phyloP scores from a whole-genome alignment of 2,113 vertebrate species.

The Odontophorus gujanensis region DNA sequence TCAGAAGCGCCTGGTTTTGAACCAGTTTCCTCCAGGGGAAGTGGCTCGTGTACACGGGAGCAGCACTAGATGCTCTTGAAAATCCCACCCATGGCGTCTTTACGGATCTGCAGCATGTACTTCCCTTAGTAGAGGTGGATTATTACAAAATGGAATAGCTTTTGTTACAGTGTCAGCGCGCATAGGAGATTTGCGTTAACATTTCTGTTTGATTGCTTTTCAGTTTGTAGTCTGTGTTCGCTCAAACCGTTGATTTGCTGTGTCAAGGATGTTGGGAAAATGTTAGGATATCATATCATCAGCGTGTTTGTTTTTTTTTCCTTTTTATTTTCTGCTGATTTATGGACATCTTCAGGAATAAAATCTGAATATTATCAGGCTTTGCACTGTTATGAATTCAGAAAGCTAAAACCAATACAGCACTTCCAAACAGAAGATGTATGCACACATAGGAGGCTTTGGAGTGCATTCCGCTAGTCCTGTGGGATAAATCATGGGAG shows the following conservation, averaged over 20 bases:
- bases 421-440: constrained; percentile 42
- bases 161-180: constrained; percentile 33
- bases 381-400: constrained; percentile 55
- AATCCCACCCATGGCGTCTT: not conserved
- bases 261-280: constrained; percentile 46
- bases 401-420: constrained; percentile 50
- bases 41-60: not conserved
- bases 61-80: not conserved
- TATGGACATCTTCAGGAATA: constrained; percentile 50
- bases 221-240: constrained; percentile 32
- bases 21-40: not conserved
- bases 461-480: constrained; percentile 31
- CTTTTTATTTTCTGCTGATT: constrained; percentile 54
- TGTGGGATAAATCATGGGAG: constrained; percentile 29
- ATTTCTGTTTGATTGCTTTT: constrained; percentile 48
- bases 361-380: constrained; percentile 51
- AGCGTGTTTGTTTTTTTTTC: not conserved
- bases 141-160: constrained; percentile 40
- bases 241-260: constrained; percentile 52
- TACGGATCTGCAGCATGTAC: not conserved
- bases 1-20: not conserved
- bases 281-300: constrained; percentile 7
- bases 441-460: constrained; percentile 8
- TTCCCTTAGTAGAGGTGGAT: constrained; percentile 9
- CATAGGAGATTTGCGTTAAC: constrained; percentile 56